Percentiles rank a stretch among this genome's conserved stretches.
These are phyloP conservation scores for Pseudomyrmex concolor DNA, from an alignment of 1,140 invertebrate genomes.

Conservation along the genomic window DNA sequence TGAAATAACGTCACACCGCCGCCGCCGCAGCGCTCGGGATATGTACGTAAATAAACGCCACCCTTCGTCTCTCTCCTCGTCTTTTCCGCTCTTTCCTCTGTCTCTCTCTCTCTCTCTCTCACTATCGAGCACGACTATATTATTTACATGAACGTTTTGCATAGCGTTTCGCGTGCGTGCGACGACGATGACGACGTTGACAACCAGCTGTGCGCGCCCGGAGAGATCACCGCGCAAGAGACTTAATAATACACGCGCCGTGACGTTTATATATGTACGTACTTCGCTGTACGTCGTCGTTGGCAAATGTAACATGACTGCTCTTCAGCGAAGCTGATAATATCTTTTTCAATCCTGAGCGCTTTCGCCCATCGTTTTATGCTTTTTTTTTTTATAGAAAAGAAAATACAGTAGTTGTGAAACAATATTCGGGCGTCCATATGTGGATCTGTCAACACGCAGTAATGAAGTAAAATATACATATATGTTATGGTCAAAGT, in stretches of 20 bases:
- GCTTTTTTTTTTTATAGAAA: neutral
- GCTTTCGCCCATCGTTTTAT: neutral
- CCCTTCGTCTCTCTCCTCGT: conserved; percentile 24
- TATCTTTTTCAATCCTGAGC: neutral
- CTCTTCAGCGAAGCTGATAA: neutral
- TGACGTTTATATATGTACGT: conserved; percentile 65
- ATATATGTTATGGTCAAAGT: no score
- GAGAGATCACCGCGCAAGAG: conserved; percentile 36
- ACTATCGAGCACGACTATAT: conserved; percentile 27
- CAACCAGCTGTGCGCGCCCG: conserved; percentile 61
- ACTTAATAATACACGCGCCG: conserved; percentile 65
- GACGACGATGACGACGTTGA: conserved; percentile 37
- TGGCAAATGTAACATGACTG: conserved; percentile 57
- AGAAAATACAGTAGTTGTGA: neutral
- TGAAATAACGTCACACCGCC: conserved; percentile 80
- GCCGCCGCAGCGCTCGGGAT: conserved; percentile 53
- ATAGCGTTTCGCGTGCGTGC: conserved; percentile 63
- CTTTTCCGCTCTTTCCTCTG: neutral
- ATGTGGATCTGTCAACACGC: neutral
- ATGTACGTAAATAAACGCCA: conserved; percentile 66
- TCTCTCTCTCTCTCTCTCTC: neutral
- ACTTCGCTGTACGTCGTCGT: conserved; percentile 55
- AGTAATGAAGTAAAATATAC: neutral
- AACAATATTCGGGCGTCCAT: neutral
- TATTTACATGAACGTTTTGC: conserved; percentile 71